Conservation (phyloP, 2,797 vertebrate genomes). For the Macropus fuliginosus region DNA sequence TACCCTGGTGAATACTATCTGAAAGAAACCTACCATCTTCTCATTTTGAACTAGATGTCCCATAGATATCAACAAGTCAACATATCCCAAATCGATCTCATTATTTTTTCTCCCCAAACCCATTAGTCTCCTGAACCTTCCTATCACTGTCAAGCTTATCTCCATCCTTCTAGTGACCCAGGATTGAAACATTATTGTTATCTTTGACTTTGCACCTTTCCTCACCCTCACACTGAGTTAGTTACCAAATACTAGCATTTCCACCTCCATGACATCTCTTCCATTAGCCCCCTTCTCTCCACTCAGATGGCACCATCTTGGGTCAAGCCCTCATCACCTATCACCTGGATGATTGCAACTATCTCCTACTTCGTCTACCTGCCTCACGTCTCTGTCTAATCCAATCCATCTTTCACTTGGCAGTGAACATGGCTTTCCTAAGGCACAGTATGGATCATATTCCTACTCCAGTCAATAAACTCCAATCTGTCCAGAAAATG, state of each 20-base stretch:
- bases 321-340: neutral
- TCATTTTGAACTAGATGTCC: neutral
- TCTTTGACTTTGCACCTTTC: rapidly evolving
- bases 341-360: neutral
- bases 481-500: neutral
- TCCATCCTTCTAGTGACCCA: neutral
- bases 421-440: neutral
- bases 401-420: too few species aligned
- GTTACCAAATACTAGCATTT: neutral
- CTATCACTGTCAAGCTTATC: neutral
- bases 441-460: neutral
- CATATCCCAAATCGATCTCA: neutral
- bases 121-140: neutral
- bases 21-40: slow-evolving; percentile 11
- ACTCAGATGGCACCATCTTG: neutral
- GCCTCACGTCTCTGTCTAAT: neutral
- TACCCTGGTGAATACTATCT: neutral
- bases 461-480: neutral
- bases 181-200: rapidly evolving
- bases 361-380: neutral
- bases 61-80: neutral
- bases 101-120: neutral
- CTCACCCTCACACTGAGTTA: neutral
- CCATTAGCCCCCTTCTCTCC: neutral
- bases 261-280: neutral